Percentiles rank a stretch among this genome's conserved stretches.
Evolutionary conservation across 2,113 vertebrate genomes (phyloP).

Genomic region (Oxygymnocypris stewartii): DNA sequence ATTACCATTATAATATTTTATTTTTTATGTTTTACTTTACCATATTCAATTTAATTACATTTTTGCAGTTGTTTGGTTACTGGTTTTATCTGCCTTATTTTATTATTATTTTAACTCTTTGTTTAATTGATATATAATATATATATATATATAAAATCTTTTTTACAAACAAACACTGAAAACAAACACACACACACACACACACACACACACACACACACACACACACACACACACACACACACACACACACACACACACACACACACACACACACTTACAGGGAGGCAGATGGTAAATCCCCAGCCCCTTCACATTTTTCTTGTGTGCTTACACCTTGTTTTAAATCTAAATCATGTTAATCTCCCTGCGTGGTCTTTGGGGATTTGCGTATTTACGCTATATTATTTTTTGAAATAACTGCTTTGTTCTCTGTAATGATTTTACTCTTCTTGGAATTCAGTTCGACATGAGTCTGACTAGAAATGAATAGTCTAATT

Average conservation of each 20-base stretch:
- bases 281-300: slow-evolving; percentile 33
- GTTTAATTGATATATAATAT: neutral
- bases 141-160: neutral
- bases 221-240: slow-evolving; percentile 6
- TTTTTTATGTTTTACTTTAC: too few species aligned
- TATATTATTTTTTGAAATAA: neutral
- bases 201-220: slow-evolving; percentile 31
- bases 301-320: slow-evolving; percentile 21
- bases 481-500: neutral
- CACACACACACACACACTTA: neutral
- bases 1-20: too few species aligned
- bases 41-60: neutral
- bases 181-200: neutral
- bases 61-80: neutral
- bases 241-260: slow-evolving; percentile 27
- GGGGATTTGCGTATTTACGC: slow-evolving; percentile 10
- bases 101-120: neutral
- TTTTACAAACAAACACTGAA: too few species aligned
- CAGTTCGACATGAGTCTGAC: neutral
- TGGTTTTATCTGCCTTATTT: neutral
- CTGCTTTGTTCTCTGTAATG: slow-evolving; percentile 2
- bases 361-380: neutral
- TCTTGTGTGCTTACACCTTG: slow-evolving; percentile 29
- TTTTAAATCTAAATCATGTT: slow-evolving; percentile 13
- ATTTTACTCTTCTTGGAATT: slow-evolving; percentile 11